Evolutionary conservation across 2,888 invertebrate species (phyloP).

Genomic region (Chrysotoxum bicinctum): DNA sequence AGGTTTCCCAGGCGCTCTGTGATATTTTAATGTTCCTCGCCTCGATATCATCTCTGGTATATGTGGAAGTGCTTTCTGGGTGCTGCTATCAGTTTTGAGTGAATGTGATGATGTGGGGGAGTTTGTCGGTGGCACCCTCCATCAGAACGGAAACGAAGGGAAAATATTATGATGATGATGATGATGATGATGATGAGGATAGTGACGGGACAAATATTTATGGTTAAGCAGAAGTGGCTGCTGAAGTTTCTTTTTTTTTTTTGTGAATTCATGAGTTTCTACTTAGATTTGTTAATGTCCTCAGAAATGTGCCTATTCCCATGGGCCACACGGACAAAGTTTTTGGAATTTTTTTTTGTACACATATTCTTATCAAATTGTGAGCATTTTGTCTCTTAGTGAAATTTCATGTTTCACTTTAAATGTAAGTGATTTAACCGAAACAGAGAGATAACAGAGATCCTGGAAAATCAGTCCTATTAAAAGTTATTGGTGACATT

Average conservation of each 20-base stretch:
- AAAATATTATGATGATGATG: constrained; percentile 65
- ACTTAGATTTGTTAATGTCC: constrained; percentile 47
- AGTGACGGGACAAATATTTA: constrained; percentile 69
- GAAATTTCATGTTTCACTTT: constrained; percentile 4
- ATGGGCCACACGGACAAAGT: constrained; percentile 15
- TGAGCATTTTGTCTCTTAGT: neutral
- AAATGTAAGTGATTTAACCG: neutral
- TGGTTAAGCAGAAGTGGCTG: constrained; percentile 48
- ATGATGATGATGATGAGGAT: constrained; percentile 65
- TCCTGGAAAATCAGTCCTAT: neutral
- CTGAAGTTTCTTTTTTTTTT: constrained; percentile 19
- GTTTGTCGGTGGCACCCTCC: neutral
- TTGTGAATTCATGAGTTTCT: neutral
- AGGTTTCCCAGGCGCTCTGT: constrained; percentile 16
- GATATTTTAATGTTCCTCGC: constrained; percentile 45
- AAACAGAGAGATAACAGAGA: neutral
- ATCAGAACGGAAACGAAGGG: constrained; percentile 39
- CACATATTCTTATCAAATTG: neutral
- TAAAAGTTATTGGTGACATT: neutral
- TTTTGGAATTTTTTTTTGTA: neutral
- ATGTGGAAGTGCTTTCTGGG: neutral
- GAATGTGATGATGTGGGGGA: neutral
- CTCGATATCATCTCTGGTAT: constrained; percentile 15
- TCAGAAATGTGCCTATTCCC: constrained; percentile 36
- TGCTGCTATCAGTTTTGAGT: constrained; percentile 40